A percentile compares a stretch with the other conserved stretches of the same genome.
Conservation (phyloP, 2,888 invertebrate species). For the Diarsia mendica region DNA sequence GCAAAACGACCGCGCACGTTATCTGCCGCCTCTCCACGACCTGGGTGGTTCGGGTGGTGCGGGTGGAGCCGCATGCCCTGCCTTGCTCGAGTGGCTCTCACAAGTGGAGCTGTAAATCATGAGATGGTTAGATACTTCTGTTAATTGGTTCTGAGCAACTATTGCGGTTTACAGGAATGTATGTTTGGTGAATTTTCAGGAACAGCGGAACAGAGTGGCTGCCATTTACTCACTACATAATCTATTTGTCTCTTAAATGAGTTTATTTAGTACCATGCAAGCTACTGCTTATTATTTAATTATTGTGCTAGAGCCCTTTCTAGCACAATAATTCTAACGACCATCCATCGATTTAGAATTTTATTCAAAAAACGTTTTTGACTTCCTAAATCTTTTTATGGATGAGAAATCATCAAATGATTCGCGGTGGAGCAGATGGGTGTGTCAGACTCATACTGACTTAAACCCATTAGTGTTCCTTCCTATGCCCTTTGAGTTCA, state of each 20-base stretch:
- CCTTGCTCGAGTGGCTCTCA: constrained; percentile 58
- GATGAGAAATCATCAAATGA: no score
- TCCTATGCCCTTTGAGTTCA: no score
- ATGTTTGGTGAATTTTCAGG: neutral
- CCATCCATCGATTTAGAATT: neutral
- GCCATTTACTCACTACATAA: neutral
- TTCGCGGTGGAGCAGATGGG: no score
- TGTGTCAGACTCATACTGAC: no score
- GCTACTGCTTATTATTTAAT: no score
- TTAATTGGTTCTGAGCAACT: constrained; percentile 22
- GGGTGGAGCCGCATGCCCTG: constrained; percentile 51
- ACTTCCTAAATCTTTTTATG: no score
- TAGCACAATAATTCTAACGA: neutral
- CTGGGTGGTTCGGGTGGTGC: constrained; percentile 79
- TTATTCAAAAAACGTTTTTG: no score
- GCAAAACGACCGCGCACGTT: constrained; percentile 58
- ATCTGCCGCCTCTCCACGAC: constrained; percentile 69
- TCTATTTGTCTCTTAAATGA: neutral
- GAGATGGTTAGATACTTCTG: constrained; percentile 56
- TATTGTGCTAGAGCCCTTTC: neutral
- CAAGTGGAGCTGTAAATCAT: constrained; percentile 56
- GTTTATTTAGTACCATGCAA: no score
- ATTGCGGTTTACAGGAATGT: neutral
- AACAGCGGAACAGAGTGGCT: neutral
- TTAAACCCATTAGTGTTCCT: no score